phyloP scores from a whole-genome alignment of 2,113 vertebrate genomes.

The Phaetusa simplex region DNA sequence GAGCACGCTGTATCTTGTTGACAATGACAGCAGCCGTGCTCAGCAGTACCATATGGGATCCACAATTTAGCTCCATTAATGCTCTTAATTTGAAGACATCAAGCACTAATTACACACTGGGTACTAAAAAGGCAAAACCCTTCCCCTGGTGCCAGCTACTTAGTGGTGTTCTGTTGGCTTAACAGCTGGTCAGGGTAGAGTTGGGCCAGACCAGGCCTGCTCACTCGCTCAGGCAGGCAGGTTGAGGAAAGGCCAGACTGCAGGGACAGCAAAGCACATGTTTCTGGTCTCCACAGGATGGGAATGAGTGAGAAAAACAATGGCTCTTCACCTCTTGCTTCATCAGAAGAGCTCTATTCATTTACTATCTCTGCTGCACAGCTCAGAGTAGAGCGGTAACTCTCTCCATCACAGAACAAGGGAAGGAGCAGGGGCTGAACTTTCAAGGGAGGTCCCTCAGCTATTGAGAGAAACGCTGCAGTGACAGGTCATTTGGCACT shows the following conservation, averaged over 20 bases:
- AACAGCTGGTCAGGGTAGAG: conserved; percentile 79
- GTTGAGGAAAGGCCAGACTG: conserved; percentile 65
- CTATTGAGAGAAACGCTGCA: neutral
- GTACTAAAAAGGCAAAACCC: conserved; percentile 81
- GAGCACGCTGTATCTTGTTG: conserved; percentile 74
- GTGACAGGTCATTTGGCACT: neutral
- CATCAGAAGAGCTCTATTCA: neutral
- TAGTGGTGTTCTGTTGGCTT: conserved; percentile 76
- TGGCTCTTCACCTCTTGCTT: conserved; percentile 41
- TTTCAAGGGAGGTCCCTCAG: neutral
- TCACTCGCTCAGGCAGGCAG: conserved; percentile 71
- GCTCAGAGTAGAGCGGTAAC: neutral
- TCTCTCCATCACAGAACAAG: neutral
- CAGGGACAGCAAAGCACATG: conserved; percentile 59
- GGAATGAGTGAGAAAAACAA: conserved; percentile 49
- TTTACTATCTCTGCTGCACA: neutral
- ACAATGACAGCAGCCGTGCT: conserved; percentile 78
- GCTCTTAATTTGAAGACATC: conserved; percentile 87
- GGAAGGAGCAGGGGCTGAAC: neutral
- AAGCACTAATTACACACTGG: conserved; percentile 85
- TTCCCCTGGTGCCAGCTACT: conserved; percentile 79
- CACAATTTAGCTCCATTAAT: conserved; percentile 86
- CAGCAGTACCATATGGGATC: conserved; percentile 84
- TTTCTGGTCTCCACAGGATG: conserved; percentile 49
- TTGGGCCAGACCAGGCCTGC: conserved; percentile 66